Evolutionary conservation across 2,888 invertebrate species (phyloP).

Genomic region (Sceliomorpha sp.): DNA sequence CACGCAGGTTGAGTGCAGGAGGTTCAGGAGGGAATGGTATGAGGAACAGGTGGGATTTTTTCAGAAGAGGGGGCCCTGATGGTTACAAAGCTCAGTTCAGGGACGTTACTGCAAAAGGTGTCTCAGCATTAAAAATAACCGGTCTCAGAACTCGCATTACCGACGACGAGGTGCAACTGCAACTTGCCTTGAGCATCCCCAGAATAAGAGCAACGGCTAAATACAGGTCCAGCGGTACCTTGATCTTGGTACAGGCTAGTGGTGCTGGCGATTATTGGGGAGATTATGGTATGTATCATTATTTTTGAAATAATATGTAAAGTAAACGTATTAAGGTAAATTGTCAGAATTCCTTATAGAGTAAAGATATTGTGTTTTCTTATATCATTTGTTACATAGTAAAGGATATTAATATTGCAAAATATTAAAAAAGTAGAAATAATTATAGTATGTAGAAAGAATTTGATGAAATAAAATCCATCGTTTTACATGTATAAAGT

Average conservation of each 20-base stretch:
- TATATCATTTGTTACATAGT: too few species aligned
- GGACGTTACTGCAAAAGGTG: constrained; percentile 90
- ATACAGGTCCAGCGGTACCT: constrained; percentile 90
- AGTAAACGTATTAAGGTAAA: too few species aligned
- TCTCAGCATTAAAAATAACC: constrained; percentile 89
- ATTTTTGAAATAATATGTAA: too few species aligned
- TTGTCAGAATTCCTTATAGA: too few species aligned
- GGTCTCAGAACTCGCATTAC: constrained; percentile 85
- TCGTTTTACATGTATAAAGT: too few species aligned
- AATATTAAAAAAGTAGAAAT: too few species aligned
- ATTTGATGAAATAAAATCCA: too few species aligned
- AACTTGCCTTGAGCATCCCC: constrained; percentile 89
- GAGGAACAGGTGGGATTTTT: constrained; percentile 67
- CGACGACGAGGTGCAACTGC: constrained; percentile 88
- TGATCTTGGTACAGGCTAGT: constrained; percentile 90
- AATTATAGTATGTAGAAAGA: too few species aligned
- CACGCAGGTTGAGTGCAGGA: constrained; percentile 76
- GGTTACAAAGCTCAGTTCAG: constrained; percentile 91
- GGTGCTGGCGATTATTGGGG: constrained; percentile 95
- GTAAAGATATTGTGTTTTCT: too few species aligned
- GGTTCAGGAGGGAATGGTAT: constrained; percentile 71
- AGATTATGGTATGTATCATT: constrained; percentile 87
- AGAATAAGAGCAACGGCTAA: constrained; percentile 89
- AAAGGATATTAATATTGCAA: too few species aligned
- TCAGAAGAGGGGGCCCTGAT: constrained; percentile 86